These are phyloP conservation scores for Lagodon rhomboides DNA, from an alignment of 2,797 vertebrate genomes.

Conservation along the genomic window DNA sequence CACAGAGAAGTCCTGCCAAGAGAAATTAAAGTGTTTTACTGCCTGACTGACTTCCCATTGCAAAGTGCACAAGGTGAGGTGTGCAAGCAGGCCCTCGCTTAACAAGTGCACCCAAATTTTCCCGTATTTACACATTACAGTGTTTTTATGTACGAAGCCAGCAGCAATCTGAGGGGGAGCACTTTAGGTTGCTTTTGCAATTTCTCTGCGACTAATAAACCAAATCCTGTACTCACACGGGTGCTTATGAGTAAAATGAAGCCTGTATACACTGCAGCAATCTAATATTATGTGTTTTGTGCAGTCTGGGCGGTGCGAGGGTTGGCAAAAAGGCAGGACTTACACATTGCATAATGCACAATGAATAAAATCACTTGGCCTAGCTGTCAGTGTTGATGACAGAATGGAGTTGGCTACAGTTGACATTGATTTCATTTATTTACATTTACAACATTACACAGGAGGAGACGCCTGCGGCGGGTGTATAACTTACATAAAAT, in stretches of 20 bases:
- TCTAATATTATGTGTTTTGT: constrained; percentile 24
- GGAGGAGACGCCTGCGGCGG: constrained; percentile 9
- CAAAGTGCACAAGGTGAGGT: constrained; percentile 26
- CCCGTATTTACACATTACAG: constrained; percentile 11
- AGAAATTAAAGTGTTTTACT: constrained; percentile 29
- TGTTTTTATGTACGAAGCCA: constrained; percentile 13
- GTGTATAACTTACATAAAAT: constrained; percentile 22
- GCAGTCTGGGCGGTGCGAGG: constrained; percentile 21
- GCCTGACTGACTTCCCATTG: constrained; percentile 24
- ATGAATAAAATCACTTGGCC: constrained; percentile 36
- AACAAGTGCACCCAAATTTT: constrained; percentile 26
- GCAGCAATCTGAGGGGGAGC: constrained; percentile 3
- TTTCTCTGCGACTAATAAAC: constrained; percentile 37
- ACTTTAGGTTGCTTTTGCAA: constrained; percentile 32
- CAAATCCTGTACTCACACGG: constrained; percentile 36
- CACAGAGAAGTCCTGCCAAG: constrained; percentile 14
- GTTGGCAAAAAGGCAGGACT: constrained; percentile 21
- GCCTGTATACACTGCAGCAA: constrained; percentile 20
- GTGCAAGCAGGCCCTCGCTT: constrained; percentile 4
- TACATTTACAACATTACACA: constrained; percentile 25
- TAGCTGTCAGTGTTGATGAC: constrained; percentile 32
- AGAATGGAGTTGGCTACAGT: constrained; percentile 25
- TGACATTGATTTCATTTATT: constrained; percentile 32
- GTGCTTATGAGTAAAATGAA: constrained; percentile 28
- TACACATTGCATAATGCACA: constrained; percentile 26